These are phyloP conservation scores for Datnioides undecimradiatus DNA, from an alignment of 2,113 vertebrate genomes.

Conservation along the genomic window DNA sequence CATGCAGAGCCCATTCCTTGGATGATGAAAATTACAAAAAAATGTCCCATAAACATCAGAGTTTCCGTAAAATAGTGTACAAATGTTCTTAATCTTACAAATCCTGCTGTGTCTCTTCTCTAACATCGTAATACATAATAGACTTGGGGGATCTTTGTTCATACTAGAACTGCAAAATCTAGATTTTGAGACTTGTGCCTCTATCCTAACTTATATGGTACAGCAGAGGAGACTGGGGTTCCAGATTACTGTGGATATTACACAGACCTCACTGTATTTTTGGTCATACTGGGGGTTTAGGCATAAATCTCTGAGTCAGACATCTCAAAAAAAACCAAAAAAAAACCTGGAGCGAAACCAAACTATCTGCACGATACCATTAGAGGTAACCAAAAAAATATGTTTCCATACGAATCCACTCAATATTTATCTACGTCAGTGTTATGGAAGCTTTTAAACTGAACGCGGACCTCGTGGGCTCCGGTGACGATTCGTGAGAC, in stretches of 20 bases:
- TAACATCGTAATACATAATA: not conserved
- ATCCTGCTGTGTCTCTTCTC: not conserved
- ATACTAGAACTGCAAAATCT: too few species aligned
- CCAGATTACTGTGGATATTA: too few species aligned
- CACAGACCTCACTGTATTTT: not conserved
- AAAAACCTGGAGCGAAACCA: conserved; percentile 1
- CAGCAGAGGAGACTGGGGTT: not conserved
- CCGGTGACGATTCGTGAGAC: not conserved
- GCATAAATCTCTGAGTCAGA: too few species aligned
- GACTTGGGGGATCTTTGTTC: too few species aligned
- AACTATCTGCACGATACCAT: not conserved
- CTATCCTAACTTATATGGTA: not conserved
- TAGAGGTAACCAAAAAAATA: conserved; percentile 2
- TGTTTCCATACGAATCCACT: not conserved
- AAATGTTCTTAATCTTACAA: not conserved
- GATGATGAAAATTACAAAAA: conserved; percentile 9
- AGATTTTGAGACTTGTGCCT: not conserved
- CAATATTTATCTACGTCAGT: not conserved
- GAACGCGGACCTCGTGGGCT: not conserved
- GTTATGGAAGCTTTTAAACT: conserved; percentile 3
- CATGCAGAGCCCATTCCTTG: not conserved
- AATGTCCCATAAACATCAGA: not conserved
- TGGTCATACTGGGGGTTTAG: too few species aligned
- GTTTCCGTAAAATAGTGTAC: not conserved
- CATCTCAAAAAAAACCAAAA: too few species aligned